A percentile compares a stretch with the other conserved stretches of the same genome.
phyloP scores from a whole-genome alignment of 35 echinoderm and acorn worm species.

The Holothuria glaberrima region DNA sequence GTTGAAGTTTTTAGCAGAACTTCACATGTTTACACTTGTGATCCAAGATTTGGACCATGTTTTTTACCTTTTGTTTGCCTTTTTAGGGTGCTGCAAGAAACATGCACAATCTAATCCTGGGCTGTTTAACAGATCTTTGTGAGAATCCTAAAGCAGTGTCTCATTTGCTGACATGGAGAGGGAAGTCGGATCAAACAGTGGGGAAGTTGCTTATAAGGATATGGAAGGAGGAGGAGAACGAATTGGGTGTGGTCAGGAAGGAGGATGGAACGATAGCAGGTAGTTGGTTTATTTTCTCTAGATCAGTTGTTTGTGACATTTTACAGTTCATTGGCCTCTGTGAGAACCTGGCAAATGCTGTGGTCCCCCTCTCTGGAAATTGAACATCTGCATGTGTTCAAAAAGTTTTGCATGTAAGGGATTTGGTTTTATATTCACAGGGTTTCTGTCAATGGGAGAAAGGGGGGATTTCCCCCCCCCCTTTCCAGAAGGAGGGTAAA shows the following conservation, averaged over 20 bases:
- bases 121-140: slow-evolving; percentile 92
- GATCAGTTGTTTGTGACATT: no score
- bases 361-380: no score
- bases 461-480: no score
- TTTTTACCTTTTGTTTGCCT: not conserved
- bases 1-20: no score
- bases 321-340: no score
- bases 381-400: no score
- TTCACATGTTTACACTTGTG: not conserved
- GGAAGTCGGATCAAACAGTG: slow-evolving; percentile 67
- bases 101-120: slow-evolving; percentile 91
- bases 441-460: no score
- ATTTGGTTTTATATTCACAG: no score
- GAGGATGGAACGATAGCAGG: slow-evolving; percentile 77
- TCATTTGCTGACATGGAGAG: slow-evolving; percentile 90
- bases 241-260: slow-evolving; percentile 81
- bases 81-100: slow-evolving; percentile 67
- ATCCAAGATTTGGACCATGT: not conserved
- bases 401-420: no score
- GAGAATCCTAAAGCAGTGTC: slow-evolving; percentile 93
- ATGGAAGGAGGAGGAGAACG: slow-evolving; percentile 90
- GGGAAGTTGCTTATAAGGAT: slow-evolving; percentile 84
- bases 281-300: slow-evolving; percentile 15
- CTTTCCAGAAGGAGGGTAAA: no score
- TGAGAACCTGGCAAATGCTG: no score